These are phyloP conservation scores for Phengaris arion DNA, from an alignment of 2,888 invertebrate species.

Conservation along the genomic window DNA sequence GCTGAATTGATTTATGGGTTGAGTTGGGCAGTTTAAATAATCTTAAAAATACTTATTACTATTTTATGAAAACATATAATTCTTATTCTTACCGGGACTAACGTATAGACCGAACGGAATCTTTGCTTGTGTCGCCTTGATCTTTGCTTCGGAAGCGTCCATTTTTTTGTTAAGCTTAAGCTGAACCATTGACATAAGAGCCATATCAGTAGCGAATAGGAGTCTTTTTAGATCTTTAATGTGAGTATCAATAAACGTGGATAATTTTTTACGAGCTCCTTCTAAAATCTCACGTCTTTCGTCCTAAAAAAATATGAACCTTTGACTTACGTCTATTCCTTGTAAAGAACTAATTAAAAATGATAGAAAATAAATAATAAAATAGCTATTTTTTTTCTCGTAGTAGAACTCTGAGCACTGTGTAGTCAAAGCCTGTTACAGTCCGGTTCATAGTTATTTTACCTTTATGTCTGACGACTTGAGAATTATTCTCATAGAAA, in stretches of 20 bases:
- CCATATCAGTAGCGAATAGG: conserved; percentile 66
- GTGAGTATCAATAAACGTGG: conserved; percentile 61
- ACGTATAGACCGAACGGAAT: conserved; percentile 72
- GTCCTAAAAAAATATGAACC: conserved; percentile 44
- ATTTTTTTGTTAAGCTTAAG: conserved; percentile 71
- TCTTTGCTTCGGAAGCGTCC: conserved; percentile 71
- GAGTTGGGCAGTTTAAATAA: too few species aligned
- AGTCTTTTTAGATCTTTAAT: conserved; percentile 67
- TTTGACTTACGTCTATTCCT: not conserved
- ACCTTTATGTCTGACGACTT: too few species aligned
- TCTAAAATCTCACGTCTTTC: conserved; percentile 63
- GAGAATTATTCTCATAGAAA: too few species aligned
- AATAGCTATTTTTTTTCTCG: too few species aligned
- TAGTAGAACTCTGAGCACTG: too few species aligned
- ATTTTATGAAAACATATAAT: not conserved
- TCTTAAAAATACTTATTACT: not conserved
- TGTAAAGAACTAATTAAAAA: not conserved
- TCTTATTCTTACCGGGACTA: conserved; percentile 58
- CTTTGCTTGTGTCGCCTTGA: conserved; percentile 66
- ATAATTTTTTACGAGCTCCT: conserved; percentile 54
- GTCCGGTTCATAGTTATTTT: too few species aligned
- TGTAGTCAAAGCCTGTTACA: too few species aligned
- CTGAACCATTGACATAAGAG: conserved; percentile 71
- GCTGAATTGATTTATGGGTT: too few species aligned
- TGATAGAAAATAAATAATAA: too few species aligned